Conservation (phyloP, 2,797 vertebrate genomes). For the Rhabdomys pumilio region DNA sequence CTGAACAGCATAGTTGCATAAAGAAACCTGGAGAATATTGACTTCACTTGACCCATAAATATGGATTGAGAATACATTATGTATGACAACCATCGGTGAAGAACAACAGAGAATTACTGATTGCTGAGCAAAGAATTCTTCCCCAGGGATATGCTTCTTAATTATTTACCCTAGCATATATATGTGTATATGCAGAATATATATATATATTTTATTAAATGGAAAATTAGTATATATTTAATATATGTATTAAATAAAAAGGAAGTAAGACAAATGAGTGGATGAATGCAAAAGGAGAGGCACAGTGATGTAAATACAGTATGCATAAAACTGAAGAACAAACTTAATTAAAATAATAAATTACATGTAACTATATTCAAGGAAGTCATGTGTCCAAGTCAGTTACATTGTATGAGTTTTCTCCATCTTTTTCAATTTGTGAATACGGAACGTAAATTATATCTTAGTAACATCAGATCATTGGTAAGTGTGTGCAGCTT, state of each 20-base stretch:
- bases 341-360: not conserved
- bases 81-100: not conserved
- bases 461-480: not conserved
- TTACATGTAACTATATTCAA: not conserved
- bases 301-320: not conserved
- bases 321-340: not conserved
- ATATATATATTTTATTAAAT: no score
- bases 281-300: not conserved
- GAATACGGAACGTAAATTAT: not conserved
- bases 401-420: not conserved
- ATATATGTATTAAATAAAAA: not conserved
- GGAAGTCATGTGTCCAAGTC: not conserved
- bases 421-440: not conserved
- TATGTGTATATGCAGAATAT: no score
- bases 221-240: no score
- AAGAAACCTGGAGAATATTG: not conserved
- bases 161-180: no score
- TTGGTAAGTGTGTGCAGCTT: not conserved
- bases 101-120: not conserved
- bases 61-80: not conserved
- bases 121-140: not conserved
- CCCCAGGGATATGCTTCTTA: not conserved
- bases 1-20: not conserved
- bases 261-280: not conserved
- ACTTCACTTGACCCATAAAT: not conserved